These are phyloP conservation scores for Mionectes macconnelli DNA, from an alignment of 2,113 vertebrate genomes.

Conservation along the genomic window DNA sequence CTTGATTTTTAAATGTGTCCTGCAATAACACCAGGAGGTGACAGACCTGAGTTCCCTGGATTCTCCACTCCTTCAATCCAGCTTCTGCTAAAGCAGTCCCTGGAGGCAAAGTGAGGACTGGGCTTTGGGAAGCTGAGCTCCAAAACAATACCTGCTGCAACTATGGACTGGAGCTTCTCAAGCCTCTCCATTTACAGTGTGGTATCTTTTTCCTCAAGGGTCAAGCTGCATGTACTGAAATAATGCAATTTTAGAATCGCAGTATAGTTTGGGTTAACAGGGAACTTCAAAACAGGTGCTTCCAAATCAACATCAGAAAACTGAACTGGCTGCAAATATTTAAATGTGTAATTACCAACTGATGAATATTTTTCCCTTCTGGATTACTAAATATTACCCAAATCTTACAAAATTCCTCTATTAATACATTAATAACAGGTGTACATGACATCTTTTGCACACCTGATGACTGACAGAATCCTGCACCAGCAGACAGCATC, in stretches of 20 bases:
- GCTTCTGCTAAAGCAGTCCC: neutral
- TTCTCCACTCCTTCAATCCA: neutral
- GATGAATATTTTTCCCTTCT: neutral
- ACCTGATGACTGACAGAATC: conserved; percentile 97
- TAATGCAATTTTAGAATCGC: neutral
- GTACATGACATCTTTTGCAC: conserved; percentile 50
- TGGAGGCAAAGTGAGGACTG: neutral
- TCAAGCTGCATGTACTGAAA: neutral
- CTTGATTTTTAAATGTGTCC: neutral
- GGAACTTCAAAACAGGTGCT: neutral
- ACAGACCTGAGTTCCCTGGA: neutral
- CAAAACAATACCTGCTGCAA: neutral
- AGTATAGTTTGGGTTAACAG: neutral
- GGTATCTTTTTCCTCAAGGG: neutral
- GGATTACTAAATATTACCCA: neutral
- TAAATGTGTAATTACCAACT: rapidly evolving
- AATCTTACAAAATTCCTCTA: neutral
- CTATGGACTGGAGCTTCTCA: neutral
- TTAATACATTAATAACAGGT: rapidly evolving
- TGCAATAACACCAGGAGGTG: neutral
- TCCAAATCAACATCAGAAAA: neutral
- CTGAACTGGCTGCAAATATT: neutral
- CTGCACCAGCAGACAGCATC: conserved; percentile 66
- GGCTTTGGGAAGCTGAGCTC: neutral
- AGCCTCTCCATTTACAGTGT: neutral